A percentile compares a stretch with the other conserved stretches of the same genome.
These are phyloP conservation scores for Maniola hyperantus DNA, from an alignment of 2,888 invertebrate species.

Conservation along the genomic window DNA sequence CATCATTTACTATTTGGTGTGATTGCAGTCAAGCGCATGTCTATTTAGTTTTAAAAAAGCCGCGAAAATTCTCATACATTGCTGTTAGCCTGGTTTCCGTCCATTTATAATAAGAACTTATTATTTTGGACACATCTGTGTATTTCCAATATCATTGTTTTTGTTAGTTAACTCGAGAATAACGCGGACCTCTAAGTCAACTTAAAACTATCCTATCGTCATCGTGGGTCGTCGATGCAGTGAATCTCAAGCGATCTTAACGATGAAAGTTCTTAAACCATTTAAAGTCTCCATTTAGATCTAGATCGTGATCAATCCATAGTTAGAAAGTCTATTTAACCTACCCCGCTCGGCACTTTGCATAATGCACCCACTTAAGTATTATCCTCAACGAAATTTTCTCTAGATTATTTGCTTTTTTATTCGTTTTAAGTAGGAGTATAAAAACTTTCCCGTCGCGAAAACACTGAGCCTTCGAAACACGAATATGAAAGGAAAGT, in stretches of 20 bases:
- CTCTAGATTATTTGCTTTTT: conserved; percentile 35
- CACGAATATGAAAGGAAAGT: conserved; percentile 27
- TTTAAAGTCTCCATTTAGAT: conserved; percentile 52
- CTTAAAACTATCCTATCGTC: conserved; percentile 56
- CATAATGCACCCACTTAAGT: conserved; percentile 33
- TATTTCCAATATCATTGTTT: not conserved
- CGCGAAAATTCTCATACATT: no score
- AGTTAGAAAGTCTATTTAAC: conserved; percentile 40
- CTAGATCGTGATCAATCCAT: conserved; percentile 54
- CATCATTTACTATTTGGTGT: no score
- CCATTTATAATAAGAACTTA: no score
- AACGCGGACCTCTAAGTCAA: conserved; percentile 54
- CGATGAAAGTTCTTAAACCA: conserved; percentile 67
- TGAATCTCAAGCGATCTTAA: conserved; percentile 69
- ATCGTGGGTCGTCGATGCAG: conserved; percentile 50
- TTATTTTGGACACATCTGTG: not conserved
- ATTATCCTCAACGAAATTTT: conserved; percentile 29
- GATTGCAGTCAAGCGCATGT: no score
- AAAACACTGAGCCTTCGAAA: conserved; percentile 23
- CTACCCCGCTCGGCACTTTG: conserved; percentile 34
- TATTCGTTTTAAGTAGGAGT: conserved; percentile 33
- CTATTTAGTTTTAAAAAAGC: no score
- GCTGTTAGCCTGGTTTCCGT: no score
- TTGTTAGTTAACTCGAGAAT: not conserved
- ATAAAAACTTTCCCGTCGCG: conserved; percentile 32